Conservation (phyloP, 2,888 invertebrate species). For the Thymelicus acteon region DNA sequence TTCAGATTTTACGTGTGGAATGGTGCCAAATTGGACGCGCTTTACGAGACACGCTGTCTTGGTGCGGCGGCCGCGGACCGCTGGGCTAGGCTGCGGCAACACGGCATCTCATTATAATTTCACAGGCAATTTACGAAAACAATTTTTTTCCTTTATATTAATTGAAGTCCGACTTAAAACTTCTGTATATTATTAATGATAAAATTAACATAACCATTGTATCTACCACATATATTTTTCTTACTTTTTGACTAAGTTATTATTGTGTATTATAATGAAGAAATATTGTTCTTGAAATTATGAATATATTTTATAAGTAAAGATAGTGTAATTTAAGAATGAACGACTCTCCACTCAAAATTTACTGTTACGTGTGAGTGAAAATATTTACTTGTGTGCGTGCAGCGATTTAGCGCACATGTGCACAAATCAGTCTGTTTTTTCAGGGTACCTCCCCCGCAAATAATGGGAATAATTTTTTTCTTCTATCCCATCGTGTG, state of each 20-base stretch:
- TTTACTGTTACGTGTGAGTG: too few species aligned
- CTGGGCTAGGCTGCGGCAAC: neutral
- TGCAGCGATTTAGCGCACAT: too few species aligned
- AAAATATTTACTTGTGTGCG: too few species aligned
- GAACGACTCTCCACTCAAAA: too few species aligned
- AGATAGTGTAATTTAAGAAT: too few species aligned
- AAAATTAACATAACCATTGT: neutral
- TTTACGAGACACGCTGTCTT: constrained; percentile 63
- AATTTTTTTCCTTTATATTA: neutral
- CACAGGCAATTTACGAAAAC: neutral
- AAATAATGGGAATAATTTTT: too few species aligned
- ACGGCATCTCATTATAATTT: neutral
- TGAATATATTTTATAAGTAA: neutral
- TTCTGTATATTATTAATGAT: neutral
- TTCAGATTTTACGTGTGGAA: constrained; percentile 48
- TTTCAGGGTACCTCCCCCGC: too few species aligned
- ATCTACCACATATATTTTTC: neutral
- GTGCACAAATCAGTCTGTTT: too few species aligned
- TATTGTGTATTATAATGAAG: neutral
- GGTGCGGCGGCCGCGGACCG: neutral
- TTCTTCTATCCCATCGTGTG: too few species aligned
- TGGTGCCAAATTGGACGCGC: constrained; percentile 58
- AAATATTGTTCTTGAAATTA: neutral
- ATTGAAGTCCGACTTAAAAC: neutral
- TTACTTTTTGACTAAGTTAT: neutral